phyloP scores from a whole-genome alignment of 1,140 invertebrate species.

The Rhyzopertha dominica region DNA sequence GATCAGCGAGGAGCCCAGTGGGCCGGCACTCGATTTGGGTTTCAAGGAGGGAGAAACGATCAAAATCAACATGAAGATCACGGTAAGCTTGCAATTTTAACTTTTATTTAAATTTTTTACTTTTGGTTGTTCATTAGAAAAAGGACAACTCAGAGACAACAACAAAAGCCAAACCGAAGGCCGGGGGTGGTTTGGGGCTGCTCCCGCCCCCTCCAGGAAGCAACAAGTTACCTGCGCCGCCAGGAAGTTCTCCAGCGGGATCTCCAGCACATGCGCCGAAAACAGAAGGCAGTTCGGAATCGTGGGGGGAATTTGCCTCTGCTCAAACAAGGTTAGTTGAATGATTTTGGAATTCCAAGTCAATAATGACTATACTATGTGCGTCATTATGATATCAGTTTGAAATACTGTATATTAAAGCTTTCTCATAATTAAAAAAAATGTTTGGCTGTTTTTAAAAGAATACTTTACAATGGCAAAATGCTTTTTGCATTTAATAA shows the following conservation, averaged over 20 bases:
- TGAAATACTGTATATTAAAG: neutral
- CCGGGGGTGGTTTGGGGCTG: conserved; percentile 51
- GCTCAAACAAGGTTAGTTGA: conserved; percentile 50
- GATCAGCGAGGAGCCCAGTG: conserved; percentile 76
- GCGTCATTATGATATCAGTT: neutral
- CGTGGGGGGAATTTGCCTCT: conserved; percentile 77
- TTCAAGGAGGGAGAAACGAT: conserved; percentile 99
- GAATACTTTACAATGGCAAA: conserved; percentile 6
- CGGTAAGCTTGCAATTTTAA: conserved; percentile 66
- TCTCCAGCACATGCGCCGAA: conserved; percentile 50
- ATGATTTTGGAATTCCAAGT: neutral
- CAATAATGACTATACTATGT: conserved; percentile 1
- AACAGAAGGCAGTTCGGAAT: conserved; percentile 49
- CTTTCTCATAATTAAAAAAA: conserved; percentile 8
- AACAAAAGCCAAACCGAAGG: conserved; percentile 40
- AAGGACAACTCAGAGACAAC: no score
- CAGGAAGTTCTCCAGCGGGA: conserved; percentile 55
- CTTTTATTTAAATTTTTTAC: conserved; percentile 51
- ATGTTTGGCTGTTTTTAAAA: conserved; percentile 6
- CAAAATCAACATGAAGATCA: conserved; percentile 97
- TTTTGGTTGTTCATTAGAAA: no score
- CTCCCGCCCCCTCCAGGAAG: conserved; percentile 82
- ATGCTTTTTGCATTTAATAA: conserved; percentile 12
- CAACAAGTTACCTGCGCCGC: conserved; percentile 64
- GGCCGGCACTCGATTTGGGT: conserved; percentile 86